These are phyloP conservation scores for Genyomyrus donnyi DNA, from an alignment of 2,113 vertebrate genomes.

Conservation along the genomic window DNA sequence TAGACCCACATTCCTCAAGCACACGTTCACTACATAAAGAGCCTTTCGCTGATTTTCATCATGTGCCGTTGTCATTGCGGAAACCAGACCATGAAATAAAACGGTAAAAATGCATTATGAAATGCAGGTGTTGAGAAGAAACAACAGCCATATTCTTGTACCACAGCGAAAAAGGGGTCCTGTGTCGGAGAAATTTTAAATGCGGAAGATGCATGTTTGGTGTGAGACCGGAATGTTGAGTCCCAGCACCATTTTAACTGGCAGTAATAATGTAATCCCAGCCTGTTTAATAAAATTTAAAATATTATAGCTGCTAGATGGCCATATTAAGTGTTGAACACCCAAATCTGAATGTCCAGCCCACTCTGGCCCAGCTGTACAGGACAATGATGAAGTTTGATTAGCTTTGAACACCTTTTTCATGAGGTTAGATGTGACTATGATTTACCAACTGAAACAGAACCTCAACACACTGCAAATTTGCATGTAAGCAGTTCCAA, in stretches of 20 bases:
- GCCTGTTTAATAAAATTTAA: background rate
- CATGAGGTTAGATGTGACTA: background rate
- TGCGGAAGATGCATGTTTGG: background rate
- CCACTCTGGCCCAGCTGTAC: background rate
- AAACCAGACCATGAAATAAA: background rate
- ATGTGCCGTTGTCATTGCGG: background rate
- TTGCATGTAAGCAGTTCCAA: background rate
- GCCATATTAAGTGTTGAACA: background rate
- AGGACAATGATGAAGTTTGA: background rate
- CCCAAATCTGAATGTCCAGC: background rate
- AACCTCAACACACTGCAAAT: background rate
- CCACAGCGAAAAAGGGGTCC: background rate
- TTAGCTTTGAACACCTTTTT: background rate
- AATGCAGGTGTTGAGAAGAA: background rate
- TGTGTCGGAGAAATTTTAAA: background rate
- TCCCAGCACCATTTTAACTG: background rate
- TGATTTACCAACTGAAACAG: background rate
- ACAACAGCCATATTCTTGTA: background rate
- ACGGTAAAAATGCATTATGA: background rate
- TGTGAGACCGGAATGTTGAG: background rate
- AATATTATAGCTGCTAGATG: background rate
- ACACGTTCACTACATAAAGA: conserved; percentile 9
- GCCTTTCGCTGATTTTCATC: background rate
- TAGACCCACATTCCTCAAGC: background rate
- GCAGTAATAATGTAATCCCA: background rate